Evolutionary conservation across 2,113 vertebrate species (phyloP).

Genomic region (Hylia prasina): DNA sequence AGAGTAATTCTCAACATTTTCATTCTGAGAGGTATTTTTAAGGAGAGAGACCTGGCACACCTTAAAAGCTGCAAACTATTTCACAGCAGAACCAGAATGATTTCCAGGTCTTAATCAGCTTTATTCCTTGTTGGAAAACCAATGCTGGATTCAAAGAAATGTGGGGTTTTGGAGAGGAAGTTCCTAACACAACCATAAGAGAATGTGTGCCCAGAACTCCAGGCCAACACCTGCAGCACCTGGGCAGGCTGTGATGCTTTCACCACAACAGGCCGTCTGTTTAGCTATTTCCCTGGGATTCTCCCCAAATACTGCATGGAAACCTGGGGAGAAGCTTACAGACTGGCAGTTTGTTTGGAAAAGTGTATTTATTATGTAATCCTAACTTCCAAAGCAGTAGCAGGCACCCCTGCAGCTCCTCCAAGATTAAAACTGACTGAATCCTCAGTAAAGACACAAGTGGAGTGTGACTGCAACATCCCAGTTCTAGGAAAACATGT

Average conservation of each 20-base stretch:
- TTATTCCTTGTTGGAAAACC: background rate
- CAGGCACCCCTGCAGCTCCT: background rate
- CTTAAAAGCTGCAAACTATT: background rate
- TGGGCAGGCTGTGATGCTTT: background rate
- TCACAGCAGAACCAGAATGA: background rate
- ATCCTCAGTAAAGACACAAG: background rate
- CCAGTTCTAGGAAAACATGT: background rate
- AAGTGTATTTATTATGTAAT: background rate
- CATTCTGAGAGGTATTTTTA: background rate
- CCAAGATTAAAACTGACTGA: background rate
- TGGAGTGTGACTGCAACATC: background rate
- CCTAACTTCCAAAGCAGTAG: background rate
- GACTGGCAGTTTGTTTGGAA: background rate
- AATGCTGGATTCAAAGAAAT: background rate
- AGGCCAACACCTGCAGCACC: background rate
- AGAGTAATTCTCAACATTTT: background rate
- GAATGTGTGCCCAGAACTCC: background rate
- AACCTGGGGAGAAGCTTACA: background rate
- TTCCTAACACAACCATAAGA: background rate
- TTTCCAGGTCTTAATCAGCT: background rate
- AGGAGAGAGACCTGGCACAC: background rate
- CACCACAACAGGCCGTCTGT: background rate
- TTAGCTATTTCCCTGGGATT: background rate
- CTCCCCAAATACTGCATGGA: background rate
- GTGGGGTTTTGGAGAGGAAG: background rate